Base-by-base conservation (phyloP, 37 sponge, comb jelly and placozoan genomes). In the Spongia lamella region DNA sequence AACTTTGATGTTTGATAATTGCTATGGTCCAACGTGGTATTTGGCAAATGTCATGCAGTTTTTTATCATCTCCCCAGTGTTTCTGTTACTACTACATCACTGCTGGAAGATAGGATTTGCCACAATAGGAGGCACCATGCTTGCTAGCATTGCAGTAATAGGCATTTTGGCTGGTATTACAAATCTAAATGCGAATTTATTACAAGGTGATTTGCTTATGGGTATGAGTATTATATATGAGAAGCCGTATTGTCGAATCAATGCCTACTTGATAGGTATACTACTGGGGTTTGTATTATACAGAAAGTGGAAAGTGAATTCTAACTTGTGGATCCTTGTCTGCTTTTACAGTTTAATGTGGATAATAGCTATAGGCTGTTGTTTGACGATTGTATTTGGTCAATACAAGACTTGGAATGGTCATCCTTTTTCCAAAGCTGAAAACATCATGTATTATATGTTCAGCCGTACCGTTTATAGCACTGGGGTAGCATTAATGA, bases 31-130 rank as follows among this genome's bases (percentile, higher is more conserved):
- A 84, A 19, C 84, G 7, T 89, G 83, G 83, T 89, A 89, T 36
- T 31, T 89, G 19, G 84, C 84, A 22, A 59, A 58, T 67, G 90
- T 84, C 58, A 84, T 79, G 68, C 90, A 89, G 53, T 81, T 89
- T 62, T 78, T 70, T 58, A 25, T 89, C 32, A 43, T 89, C 19
- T 40, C 64, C 65, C 90, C 90, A 33, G 19, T 84, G 1, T 33
- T 89, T 37, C 56, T 89, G 20, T 38, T 79, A 51, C 75, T 80
- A 36, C 49, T 79, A 15, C 59, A 66, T 29, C 53, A 56, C 66
- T 72, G 34, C 14, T 70, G 67, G 35, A 70, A 70, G 17, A 17
- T 56, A 21, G 70, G 75, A 31, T 3, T 76, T 7, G 49, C 47
- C 1, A 32, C 56, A 58, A 15, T 56, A 24, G 35, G 35, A 35